A percentile compares a stretch with the other conserved stretches of the same genome.
These are phyloP conservation scores for Octopus bimaculoides DNA, from an alignment of 1,140 invertebrate species.

Conservation along the genomic window DNA sequence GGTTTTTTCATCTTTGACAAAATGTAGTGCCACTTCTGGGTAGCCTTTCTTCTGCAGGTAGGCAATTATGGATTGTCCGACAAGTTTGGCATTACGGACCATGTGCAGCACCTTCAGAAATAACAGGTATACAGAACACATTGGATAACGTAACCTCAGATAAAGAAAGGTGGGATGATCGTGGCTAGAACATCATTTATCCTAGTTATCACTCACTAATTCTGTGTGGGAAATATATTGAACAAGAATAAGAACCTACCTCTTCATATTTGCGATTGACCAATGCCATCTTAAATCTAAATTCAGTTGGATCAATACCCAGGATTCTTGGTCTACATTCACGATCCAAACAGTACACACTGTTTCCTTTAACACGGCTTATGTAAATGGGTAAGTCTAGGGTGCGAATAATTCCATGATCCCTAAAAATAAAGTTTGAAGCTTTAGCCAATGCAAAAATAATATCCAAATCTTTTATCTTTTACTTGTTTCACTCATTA, in stretches of 20 bases:
- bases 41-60: constrained; percentile 99
- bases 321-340: constrained; percentile 87
- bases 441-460: too few species aligned
- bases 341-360: constrained; percentile 91
- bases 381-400: constrained; percentile 96
- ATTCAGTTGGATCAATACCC: constrained; percentile 96
- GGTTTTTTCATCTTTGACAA: constrained; percentile 99
- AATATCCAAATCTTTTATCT: too few species aligned
- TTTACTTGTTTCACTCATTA: too few species aligned
- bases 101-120: constrained; percentile 79
- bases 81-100: constrained; percentile 93
- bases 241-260: constrained; percentile 51
- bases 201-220: too few species aligned
- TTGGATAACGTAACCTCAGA: too few species aligned
- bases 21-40: constrained; percentile 99
- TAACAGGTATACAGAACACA: not conserved
- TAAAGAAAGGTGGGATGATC: too few species aligned
- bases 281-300: constrained; percentile 95
- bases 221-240: too few species aligned
- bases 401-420: constrained; percentile 97
- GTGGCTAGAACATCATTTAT: too few species aligned
- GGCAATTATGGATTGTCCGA: constrained; percentile 98
- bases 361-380: constrained; percentile 85
- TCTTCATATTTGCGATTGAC: constrained; percentile 98
- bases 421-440: constrained; percentile 60